phyloP scores from a whole-genome alignment of 2,797 vertebrate genomes.

The Thalassophryne amazonica region DNA sequence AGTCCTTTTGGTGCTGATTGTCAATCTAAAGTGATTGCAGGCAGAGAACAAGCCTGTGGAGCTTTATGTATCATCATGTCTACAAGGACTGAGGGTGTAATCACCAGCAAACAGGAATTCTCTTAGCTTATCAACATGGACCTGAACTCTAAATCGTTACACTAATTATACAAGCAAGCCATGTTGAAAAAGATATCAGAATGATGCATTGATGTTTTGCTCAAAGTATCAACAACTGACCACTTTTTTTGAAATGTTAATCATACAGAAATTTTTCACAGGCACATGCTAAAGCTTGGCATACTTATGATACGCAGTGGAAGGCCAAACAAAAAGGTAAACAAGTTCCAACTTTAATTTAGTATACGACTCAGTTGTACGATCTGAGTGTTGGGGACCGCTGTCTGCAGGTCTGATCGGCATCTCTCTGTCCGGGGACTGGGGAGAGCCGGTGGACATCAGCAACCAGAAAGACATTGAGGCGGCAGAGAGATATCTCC shows the following conservation, averaged over 20 bases:
- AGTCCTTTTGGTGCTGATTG: too few relatives aligned
- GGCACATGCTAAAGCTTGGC: conserved; percentile 92
- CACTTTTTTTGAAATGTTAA: not conserved
- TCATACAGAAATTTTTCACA: conserved; percentile 43
- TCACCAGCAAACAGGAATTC: too few relatives aligned
- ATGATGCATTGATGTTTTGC: too few relatives aligned
- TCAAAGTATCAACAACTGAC: not conserved
- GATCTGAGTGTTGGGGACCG: conserved; percentile 2
- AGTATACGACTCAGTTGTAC: not conserved
- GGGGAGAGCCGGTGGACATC: conserved; percentile 91
- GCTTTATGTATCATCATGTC: too few relatives aligned
- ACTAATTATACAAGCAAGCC: too few relatives aligned
- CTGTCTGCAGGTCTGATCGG: conserved; percentile 83
- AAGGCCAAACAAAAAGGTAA: conserved; percentile 86
- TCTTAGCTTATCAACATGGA: too few relatives aligned
- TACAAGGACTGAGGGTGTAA: too few relatives aligned
- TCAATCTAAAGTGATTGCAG: too few relatives aligned
- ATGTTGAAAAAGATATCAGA: too few relatives aligned
- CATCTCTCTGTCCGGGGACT: conserved; percentile 88
- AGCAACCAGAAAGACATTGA: conserved; percentile 85
- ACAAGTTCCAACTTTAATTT: not conserved
- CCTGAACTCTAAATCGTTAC: too few relatives aligned
- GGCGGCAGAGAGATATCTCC: conserved; percentile 90
- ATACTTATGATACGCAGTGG: conserved; percentile 87
- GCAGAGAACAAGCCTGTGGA: too few relatives aligned